phyloP scores from a whole-genome alignment of 2,113 vertebrate species.

The Nothobranchius kuhntae region DNA sequence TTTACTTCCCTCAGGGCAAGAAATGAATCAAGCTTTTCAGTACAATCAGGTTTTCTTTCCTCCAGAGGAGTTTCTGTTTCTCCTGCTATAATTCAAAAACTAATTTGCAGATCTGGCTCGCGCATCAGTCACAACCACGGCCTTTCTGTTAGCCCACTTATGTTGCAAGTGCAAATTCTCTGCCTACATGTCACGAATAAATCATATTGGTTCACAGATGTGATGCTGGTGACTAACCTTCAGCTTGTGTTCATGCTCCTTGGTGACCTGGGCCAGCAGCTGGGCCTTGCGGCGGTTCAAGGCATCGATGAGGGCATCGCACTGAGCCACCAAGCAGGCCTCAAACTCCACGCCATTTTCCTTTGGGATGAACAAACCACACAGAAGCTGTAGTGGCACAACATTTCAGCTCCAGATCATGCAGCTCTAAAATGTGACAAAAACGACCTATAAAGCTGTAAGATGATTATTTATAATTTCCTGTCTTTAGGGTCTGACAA shows the following conservation, averaged over 20 bases:
- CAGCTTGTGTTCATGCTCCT: conserved; percentile 98
- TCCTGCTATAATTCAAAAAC: neutral
- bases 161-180: neutral
- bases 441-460: no score
- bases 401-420: no score
- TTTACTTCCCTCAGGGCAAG: neutral
- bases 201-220: neutral
- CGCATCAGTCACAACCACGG: conserved; percentile 6
- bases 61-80: neutral
- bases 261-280: conserved; percentile 91
- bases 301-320: conserved; percentile 96
- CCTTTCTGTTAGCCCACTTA: neutral
- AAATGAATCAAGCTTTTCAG: conserved; percentile 2
- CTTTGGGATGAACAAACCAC: conserved; percentile 63
- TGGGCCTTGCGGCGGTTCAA: conserved; percentile 96
- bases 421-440: no score
- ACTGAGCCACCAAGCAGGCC: conserved; percentile 96
- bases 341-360: conserved; percentile 99
- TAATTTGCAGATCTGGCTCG: conserved; percentile 10
- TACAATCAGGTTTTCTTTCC: neutral
- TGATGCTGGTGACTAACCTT: conserved; percentile 78
- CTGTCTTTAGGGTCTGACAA: conserved; percentile 9
- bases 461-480: neutral
- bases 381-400: neutral
- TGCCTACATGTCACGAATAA: no score